Percentiles rank a stretch among this genome's conserved stretches.
phyloP scores from a whole-genome alignment of 2,797 vertebrate genomes.

The Lithobates pipiens region DNA sequence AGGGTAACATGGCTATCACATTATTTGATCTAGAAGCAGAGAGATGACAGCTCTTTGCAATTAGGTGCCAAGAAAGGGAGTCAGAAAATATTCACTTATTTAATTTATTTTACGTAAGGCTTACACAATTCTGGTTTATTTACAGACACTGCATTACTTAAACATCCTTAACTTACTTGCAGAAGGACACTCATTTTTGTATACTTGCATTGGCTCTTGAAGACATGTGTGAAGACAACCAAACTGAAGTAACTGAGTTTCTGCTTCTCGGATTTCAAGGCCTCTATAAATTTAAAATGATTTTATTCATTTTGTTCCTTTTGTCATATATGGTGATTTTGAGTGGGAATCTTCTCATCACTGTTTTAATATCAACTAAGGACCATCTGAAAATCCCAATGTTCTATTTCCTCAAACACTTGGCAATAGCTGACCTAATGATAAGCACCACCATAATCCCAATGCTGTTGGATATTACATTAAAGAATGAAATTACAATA shows the following conservation, averaged over 20 bases:
- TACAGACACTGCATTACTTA: too few relatives aligned
- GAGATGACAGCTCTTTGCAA: too few relatives aligned
- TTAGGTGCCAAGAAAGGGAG: too few relatives aligned
- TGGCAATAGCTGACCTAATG: conserved; percentile 19
- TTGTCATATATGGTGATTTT: conserved; percentile 19
- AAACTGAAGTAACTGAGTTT: background rate
- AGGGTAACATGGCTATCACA: too few relatives aligned
- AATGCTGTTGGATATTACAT: background rate
- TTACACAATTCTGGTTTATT: too few relatives aligned
- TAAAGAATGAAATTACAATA: background rate
- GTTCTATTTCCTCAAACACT: conserved; percentile 44
- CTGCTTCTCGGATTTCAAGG: conserved; percentile 28
- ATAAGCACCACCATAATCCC: conserved; percentile 13
- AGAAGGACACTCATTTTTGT: background rate
- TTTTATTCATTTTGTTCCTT: conserved; percentile 22
- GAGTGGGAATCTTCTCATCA: conserved; percentile 41
- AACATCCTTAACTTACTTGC: background rate
- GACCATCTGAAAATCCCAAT: conserved; percentile 2
- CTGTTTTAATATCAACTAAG: conserved; percentile 1
- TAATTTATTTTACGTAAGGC: too few relatives aligned
- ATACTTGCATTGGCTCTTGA: background rate
- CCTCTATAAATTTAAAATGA: background rate
- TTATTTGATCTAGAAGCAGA: too few relatives aligned
- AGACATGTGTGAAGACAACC: background rate
- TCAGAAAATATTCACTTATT: too few relatives aligned